These are phyloP conservation scores for Enteromius unitaeniatus DNA, from an alignment of 2,797 vertebrate genomes.

Conservation along the genomic window DNA sequence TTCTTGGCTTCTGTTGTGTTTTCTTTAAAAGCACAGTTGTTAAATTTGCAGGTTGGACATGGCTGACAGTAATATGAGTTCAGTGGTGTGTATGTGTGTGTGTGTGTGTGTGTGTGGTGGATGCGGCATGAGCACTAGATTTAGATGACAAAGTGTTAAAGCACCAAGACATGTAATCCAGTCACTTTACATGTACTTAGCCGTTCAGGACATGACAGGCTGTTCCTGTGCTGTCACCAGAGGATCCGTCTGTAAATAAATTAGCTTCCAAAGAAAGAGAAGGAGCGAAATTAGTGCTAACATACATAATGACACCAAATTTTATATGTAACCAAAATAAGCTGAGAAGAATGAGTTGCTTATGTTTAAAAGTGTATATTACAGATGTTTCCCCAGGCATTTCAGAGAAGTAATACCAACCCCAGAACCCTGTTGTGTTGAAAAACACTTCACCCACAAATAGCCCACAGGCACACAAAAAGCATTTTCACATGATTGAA, in stretches of 20 bases:
- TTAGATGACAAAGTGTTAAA: constrained; percentile 68
- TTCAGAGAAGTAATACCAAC: constrained; percentile 2
- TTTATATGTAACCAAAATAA: background rate
- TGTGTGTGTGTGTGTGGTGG: constrained; percentile 2
- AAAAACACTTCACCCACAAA: background rate
- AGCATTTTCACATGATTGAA: constrained; percentile 27
- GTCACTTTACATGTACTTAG: constrained; percentile 73
- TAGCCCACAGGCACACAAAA: constrained; percentile 22
- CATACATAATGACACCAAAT: background rate
- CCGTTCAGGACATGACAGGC: constrained; percentile 60
- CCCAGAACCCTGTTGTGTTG: constrained; percentile 12
- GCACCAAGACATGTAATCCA: constrained; percentile 62
- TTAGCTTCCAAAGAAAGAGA: background rate
- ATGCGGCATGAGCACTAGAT: constrained; percentile 56
- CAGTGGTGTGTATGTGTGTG: constrained; percentile 10
- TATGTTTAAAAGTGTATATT: constrained; percentile 10
- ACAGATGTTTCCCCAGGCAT: background rate
- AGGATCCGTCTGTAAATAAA: constrained; percentile 71
- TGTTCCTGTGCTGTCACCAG: constrained; percentile 60
- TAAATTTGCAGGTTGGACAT: constrained; percentile 10
- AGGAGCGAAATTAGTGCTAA: background rate
- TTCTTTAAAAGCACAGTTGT: background rate
- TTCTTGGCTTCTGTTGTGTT: background rate
- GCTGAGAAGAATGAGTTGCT: background rate
- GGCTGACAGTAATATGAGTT: background rate